These are phyloP conservation scores for Phyllopteryx taeniolatus DNA, from an alignment of 2,113 vertebrate species.

Conservation along the genomic window DNA sequence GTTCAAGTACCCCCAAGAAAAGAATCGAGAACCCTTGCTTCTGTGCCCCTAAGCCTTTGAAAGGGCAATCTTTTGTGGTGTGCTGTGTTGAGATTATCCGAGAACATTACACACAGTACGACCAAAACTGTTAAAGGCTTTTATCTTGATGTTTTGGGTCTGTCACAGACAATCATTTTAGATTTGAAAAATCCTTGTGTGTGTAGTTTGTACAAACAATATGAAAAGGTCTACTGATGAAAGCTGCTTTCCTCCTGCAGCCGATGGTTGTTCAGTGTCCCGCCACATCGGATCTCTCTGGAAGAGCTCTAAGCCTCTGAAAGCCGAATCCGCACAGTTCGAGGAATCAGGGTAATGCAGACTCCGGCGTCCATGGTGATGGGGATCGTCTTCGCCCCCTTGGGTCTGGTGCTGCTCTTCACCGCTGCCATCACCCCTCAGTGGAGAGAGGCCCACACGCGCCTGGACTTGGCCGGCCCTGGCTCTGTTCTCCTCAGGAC, in stretches of 20 bases:
- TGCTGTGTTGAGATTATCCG: too few species aligned
- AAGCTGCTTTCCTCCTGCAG: background rate
- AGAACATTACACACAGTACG: too few species aligned
- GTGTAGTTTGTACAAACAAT: background rate
- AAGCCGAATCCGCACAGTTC: background rate
- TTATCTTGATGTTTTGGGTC: too few species aligned
- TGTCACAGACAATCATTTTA: too few species aligned
- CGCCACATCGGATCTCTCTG: background rate
- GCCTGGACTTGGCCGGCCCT: slow-evolving; percentile 40
- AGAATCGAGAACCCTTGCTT: too few species aligned
- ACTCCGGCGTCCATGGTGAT: slow-evolving; percentile 76
- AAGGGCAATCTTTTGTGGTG: too few species aligned
- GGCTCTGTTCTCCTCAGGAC: slow-evolving; percentile 35
- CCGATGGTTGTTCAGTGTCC: background rate
- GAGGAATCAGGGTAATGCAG: slow-evolving; percentile 58
- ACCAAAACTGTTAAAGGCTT: too few species aligned
- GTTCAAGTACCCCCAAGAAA: too few species aligned
- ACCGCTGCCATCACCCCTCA: slow-evolving; percentile 78
- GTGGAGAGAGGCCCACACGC: slow-evolving; percentile 74
- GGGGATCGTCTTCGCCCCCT: slow-evolving; percentile 76
- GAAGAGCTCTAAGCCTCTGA: background rate
- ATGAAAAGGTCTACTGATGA: background rate
- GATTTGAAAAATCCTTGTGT: background rate
- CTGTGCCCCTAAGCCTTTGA: too few species aligned
- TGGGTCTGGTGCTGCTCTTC: slow-evolving; percentile 76